Evolutionary conservation across 2,113 vertebrate species (phyloP), one percentile per base, ranked within the genome.

Genomic region (Tursiops truncatus): DNA sequence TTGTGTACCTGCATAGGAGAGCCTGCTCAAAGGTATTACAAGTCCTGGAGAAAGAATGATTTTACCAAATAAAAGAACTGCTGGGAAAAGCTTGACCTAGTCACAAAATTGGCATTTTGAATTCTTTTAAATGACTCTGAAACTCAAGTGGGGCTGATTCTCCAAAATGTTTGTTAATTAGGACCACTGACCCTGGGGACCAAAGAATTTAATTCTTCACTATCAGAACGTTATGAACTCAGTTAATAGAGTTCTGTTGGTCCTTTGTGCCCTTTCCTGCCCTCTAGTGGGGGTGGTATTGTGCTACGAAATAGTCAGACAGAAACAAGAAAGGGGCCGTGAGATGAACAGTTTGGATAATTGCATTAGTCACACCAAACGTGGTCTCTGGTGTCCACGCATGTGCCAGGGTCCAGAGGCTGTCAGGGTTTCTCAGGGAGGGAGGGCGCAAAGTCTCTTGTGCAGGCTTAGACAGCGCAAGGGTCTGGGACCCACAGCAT

Each of bases 241-340:
- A 1, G 13, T 85, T 33, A 63, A 6, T 31, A 26, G n/a, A 23
- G 21, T 73, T 73, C n/a, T 68, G 2, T 28, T 83, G 44, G 41
- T 70, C 91, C 33, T 74, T 82, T 8, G 28, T 58, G 74, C 70
- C 25, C 23, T 97, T 95, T 86, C 70, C 58, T 94, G 82, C 63
- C 94, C 68, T 65, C 73, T 74, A 50, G 60, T 96, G 94, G 73
- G 53, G 26, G 74, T 82, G 58, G 47, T 41, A 20, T 23, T 77
- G 31, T 20, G 23, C 15, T 36, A 53, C 14, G 36, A 44, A 70
- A 36, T 15, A 15, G 33, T 10, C 17, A 41, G 63, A 33, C 4
- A 38, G 62, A 79, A 82, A 56, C n/a, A 56, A 14, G 36, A 47
- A 81, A 74, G 23, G 23, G 6, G 15, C 44, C n/a, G 9, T 8